Base-by-base conservation (phyloP, 2,113 vertebrate species). In the Dasyprocta punctata region DNA sequence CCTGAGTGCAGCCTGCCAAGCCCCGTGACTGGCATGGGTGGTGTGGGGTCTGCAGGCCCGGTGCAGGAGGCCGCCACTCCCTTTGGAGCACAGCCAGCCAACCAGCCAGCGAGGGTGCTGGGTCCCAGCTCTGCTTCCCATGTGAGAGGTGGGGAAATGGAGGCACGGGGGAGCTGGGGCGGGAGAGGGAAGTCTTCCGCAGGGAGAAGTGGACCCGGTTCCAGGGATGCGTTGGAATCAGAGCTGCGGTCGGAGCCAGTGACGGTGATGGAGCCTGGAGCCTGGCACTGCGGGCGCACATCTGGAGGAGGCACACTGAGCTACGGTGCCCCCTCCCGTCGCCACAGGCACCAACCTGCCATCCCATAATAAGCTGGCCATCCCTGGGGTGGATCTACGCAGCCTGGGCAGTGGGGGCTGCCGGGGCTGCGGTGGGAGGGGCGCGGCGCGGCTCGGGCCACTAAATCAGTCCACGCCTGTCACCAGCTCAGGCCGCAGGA, bases 391-490 rank as follows among this genome's bases (percentile, higher is more conserved):
- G 92, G 65, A 38, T 67, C 88, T 61, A 30, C 7, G 67, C 75
- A 5, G 92, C 98, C 98, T 98, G 98, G 96, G 98, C 97, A 94
- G 98, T 94, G 88, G 98, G 98, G 99, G 98, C 97, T 95, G 98
- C 96, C 84, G 88, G 83, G 96, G 44, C 78, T 30, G 58, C 3
- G 44, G 97, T 85, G 97, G 97, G 98, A 89, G 96, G 97, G 98
- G 98, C 94, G 98, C 98, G 92, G 97, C 81, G 95, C 95, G 88
- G 86, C 94, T 78, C 11, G 44, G 98, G 97, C 98, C 99, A 99
- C 98, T 99, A 99, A 99, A 99, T 99, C 99, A 99, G 99, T 98
- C 98, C 98, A 98, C 97, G 99, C 99, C 99, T 99, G 99, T 99
- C 99, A 99, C 99, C 99, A 99, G 98, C 99, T 98, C 98, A 92